Conservation (phyloP, 2,888 invertebrate species). For the Drosophila buzzatii region DNA sequence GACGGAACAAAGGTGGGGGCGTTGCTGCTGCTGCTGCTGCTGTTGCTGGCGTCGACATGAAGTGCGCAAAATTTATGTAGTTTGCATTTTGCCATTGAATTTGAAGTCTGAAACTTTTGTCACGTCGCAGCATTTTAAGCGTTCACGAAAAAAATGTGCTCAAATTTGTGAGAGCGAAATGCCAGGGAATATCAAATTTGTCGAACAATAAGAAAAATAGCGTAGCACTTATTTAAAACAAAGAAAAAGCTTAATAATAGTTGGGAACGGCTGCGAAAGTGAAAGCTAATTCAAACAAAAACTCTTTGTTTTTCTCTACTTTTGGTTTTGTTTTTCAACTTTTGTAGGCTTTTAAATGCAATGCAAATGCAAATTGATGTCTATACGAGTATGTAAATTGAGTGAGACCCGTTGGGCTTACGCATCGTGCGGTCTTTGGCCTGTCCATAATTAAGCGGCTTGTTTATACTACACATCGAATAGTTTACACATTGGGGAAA, state of each 20-base stretch:
- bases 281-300: constrained; percentile 63
- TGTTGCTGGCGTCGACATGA: constrained; percentile 7
- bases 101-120: constrained; percentile 53
- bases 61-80: constrained; percentile 70
- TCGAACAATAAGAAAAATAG: constrained; percentile 29
- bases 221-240: constrained; percentile 13
- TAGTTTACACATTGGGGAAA: constrained; percentile 59
- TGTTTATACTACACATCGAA: constrained; percentile 58
- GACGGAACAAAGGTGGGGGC: constrained; percentile 2
- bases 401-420: constrained; percentile 24
- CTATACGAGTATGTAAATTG: constrained; percentile 41
- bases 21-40: neutral
- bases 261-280: constrained; percentile 54
- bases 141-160: constrained; percentile 23
- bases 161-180: constrained; percentile 46
- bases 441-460: constrained; percentile 58
- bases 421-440: constrained; percentile 47
- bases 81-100: constrained; percentile 69
- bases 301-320: neutral
- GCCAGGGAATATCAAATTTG: constrained; percentile 29
- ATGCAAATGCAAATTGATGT: constrained; percentile 55
- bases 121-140: constrained; percentile 61
- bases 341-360: constrained; percentile 45
- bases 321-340: constrained; percentile 1
- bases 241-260: constrained; percentile 36